These are phyloP conservation scores for Zosterops pallidus DNA, from an alignment of 2,113 vertebrate species.

Conservation along the genomic window DNA sequence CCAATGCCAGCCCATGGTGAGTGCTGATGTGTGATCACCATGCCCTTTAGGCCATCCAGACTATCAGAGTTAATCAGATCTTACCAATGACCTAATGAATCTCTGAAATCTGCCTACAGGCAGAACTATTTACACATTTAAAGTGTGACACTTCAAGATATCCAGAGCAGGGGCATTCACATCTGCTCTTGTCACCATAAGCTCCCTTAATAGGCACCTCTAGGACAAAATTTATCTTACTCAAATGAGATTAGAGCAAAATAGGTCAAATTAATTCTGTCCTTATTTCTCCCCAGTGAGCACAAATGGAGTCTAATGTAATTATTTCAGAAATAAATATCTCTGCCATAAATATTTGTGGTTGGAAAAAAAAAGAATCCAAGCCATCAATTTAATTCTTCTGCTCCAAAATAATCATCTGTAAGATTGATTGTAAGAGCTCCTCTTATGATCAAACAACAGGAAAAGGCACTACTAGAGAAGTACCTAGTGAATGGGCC, in stretches of 20 bases:
- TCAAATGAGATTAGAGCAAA: conserved; percentile 5
- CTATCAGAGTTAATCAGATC: not conserved
- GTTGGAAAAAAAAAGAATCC: not conserved
- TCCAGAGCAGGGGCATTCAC: not conserved
- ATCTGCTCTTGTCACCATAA: not conserved
- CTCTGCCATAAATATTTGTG: not conserved
- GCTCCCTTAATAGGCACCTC: not conserved
- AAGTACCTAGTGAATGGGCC: not conserved
- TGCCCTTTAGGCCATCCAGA: not conserved
- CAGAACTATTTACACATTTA: not conserved
- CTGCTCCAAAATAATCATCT: not conserved
- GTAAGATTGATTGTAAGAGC: accelerated
- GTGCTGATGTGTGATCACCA: not conserved
- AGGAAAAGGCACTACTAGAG: not conserved
- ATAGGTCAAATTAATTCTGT: not conserved
- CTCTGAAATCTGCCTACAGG: not conserved
- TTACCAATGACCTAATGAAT: not conserved
- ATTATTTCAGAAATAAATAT: not conserved
- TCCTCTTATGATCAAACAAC: not conserved
- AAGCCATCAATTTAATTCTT: not conserved
- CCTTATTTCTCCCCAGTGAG: not conserved
- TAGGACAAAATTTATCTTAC: not conserved
- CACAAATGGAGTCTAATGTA: not conserved
- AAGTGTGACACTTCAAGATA: not conserved
- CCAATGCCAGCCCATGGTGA: accelerated